Conservation (phyloP, 2,113 vertebrate species). For the Axis porcinus region DNA sequence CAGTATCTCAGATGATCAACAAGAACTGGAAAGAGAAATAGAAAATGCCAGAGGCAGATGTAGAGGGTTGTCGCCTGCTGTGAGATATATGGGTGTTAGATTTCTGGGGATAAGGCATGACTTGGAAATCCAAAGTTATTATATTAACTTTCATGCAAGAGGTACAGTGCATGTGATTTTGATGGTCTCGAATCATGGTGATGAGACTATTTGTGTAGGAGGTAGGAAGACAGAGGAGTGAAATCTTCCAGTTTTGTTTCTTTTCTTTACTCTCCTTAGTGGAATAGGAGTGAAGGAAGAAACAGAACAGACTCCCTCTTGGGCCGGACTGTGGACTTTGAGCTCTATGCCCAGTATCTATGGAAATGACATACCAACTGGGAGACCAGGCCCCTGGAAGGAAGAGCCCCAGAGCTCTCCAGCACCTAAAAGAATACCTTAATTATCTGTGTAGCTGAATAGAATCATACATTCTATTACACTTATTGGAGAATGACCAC, state of each 20-base stretch:
- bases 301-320: background rate
- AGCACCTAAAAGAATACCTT: background rate
- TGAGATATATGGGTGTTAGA: background rate
- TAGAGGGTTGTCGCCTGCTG: background rate
- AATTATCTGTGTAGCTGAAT: background rate
- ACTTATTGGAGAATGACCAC: background rate
- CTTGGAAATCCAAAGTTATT: background rate
- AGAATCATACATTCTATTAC: background rate
- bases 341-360: background rate
- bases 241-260: background rate
- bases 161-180: background rate
- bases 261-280: background rate
- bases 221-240: background rate
- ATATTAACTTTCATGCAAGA: background rate
- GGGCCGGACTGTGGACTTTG: background rate
- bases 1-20: background rate
- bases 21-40: background rate
- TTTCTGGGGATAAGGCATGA: background rate
- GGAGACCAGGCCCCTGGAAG: background rate
- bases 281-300: background rate
- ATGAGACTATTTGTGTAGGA: accelerated
- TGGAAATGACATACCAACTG: background rate
- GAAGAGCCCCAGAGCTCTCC: background rate
- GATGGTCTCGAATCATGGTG: background rate
- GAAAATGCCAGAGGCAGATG: background rate